Percentiles rank a stretch among this genome's conserved stretches.
Conservation (phyloP, 2,888 invertebrate species). For the Ischnura elegans region DNA sequence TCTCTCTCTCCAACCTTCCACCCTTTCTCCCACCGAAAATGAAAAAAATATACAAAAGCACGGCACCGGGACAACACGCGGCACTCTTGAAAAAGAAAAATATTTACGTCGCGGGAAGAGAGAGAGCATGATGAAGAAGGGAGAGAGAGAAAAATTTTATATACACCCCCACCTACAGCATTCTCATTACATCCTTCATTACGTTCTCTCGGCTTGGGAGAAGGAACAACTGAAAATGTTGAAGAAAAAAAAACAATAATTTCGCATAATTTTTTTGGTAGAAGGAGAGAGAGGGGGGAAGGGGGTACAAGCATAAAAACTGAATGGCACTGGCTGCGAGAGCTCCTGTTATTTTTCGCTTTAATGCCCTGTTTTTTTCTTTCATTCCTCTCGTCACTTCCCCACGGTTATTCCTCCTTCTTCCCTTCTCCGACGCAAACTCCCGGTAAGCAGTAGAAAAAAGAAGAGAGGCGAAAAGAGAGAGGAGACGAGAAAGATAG, state of each 20-base stretch:
- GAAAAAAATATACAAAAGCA: too few species aligned
- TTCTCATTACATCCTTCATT: not conserved
- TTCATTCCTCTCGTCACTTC: not conserved
- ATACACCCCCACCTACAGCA: too few species aligned
- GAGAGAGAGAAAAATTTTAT: not conserved
- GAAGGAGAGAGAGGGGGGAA: not conserved
- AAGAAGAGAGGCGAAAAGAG: not conserved
- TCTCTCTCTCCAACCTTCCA: too few species aligned
- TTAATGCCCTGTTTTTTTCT: not conserved
- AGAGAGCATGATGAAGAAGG: not conserved
- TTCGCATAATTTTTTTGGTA: not conserved
- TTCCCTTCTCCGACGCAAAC: not conserved
- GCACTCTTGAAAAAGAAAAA: not conserved
- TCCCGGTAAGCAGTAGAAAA: not conserved
- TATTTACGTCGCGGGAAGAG: not conserved
- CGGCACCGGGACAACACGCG: not conserved
- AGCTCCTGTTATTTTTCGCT: not conserved
- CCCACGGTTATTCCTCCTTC: not conserved
- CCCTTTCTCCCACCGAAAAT: too few species aligned
- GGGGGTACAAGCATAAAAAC: not conserved
- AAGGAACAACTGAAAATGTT: too few species aligned
- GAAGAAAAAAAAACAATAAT: not conserved
- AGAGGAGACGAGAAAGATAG: not conserved
- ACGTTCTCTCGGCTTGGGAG: slow-evolving; percentile 12
- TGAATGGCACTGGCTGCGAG: not conserved